Evolutionary conservation across 2,113 vertebrate species (phyloP).

Genomic region (Origma solitaria): DNA sequence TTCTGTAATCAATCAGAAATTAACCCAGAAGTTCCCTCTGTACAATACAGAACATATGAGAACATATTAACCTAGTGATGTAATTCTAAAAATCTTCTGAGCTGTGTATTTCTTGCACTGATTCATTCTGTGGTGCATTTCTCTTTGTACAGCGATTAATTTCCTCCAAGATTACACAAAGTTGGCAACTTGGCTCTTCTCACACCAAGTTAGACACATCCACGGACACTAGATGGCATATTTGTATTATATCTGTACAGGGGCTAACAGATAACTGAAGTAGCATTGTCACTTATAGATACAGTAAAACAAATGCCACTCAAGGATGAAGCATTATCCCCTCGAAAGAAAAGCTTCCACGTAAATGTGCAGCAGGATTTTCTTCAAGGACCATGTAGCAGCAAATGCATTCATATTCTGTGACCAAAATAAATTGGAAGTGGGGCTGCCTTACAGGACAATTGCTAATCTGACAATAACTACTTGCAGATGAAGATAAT

Average conservation of each 20-base stretch:
- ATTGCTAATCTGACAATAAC: neutral
- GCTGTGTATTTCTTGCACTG: neutral
- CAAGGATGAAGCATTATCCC: neutral
- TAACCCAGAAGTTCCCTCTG: neutral
- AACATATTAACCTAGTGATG: neutral
- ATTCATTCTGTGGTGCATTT: neutral
- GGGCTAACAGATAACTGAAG: neutral
- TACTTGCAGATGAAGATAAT: neutral
- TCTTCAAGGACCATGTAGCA: neutral
- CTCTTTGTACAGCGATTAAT: neutral
- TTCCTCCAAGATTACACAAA: neutral
- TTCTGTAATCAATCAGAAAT: neutral
- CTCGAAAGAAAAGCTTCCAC: neutral
- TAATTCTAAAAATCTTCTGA: neutral
- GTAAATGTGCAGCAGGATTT: neutral
- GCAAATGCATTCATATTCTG: neutral
- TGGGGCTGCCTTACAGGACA: neutral
- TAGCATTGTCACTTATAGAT: neutral
- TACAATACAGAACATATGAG: rapidly evolving
- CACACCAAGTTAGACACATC: neutral
- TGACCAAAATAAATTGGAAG: neutral
- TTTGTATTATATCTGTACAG: neutral
- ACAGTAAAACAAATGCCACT: neutral
- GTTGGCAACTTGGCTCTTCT: neutral
- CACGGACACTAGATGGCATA: conserved; percentile 56